These are phyloP conservation scores for Stomatorhinus walkeri DNA, from an alignment of 2,797 vertebrate genomes.

Conservation along the genomic window DNA sequence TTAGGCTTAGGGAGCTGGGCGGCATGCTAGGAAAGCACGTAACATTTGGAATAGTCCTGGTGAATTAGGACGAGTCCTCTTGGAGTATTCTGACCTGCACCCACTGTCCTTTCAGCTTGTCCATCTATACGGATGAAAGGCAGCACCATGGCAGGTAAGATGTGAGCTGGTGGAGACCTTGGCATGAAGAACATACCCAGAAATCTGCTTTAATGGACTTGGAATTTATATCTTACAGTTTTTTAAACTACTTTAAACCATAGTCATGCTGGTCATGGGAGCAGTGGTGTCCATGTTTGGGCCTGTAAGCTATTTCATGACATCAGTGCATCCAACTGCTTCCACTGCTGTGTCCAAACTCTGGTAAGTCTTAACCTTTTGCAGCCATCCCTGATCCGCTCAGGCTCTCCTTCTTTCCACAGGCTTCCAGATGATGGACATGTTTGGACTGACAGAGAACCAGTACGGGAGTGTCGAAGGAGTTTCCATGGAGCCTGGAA, in stretches of 20 bases:
- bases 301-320: background rate
- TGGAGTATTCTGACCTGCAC: background rate
- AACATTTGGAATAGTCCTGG: background rate
- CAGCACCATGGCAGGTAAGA: slow-evolving; percentile 74
- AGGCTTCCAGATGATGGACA: slow-evolving; percentile 98
- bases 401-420: background rate
- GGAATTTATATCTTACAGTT: background rate
- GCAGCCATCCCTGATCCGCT: background rate
- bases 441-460: slow-evolving; percentile 83
- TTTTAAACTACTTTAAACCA: background rate
- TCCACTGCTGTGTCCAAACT: background rate
- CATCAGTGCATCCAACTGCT: background rate
- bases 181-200: background rate
- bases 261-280: background rate
- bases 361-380: background rate
- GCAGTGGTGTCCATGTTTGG: background rate
- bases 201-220: background rate
- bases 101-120: slow-evolving; percentile 69
- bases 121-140: slow-evolving; percentile 79
- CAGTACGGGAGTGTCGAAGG: slow-evolving; percentile 75
- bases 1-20: background rate
- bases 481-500: slow-evolving; percentile 90
- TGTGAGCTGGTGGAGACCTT: background rate
- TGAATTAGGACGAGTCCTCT: background rate
- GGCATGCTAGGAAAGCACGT: background rate